phyloP scores from a whole-genome alignment of 2,888 invertebrate species.

The Hirtodrosophila alboralis region DNA sequence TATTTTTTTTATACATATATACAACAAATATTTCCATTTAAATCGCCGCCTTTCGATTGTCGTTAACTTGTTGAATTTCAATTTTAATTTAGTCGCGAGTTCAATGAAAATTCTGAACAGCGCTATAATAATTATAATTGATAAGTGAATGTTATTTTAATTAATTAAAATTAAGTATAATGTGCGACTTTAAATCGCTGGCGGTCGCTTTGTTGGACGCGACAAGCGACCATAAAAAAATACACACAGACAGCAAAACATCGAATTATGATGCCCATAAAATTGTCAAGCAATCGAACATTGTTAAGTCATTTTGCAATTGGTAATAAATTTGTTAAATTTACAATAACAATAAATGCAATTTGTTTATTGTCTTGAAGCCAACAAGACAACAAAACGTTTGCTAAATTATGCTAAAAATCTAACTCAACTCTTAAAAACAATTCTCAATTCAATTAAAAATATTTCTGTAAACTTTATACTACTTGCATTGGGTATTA shows the following conservation, averaged over 20 bases:
- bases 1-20: background rate
- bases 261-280: conserved; percentile 66
- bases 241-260: conserved; percentile 34
- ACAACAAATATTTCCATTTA: conserved; percentile 4
- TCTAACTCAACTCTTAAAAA: background rate
- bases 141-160: conserved; percentile 69
- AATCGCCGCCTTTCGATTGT: conserved; percentile 17
- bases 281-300: conserved; percentile 55
- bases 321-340: conserved; percentile 58
- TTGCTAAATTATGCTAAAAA: background rate
- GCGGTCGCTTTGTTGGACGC: conserved; percentile 41
- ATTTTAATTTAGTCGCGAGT: conserved; percentile 20
- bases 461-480: no score
- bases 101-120: conserved; percentile 32
- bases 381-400: conserved; percentile 12
- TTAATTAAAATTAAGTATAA: conserved; percentile 75
- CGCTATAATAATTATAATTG: conserved; percentile 56
- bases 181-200: conserved; percentile 41
- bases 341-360: conserved; percentile 51
- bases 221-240: conserved; percentile 42
- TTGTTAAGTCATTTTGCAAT: conserved; percentile 63
- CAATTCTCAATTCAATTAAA: no score
- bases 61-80: conserved; percentile 17
- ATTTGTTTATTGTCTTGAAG: conserved; percentile 45
- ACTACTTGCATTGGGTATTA: no score